A percentile compares a stretch with the other conserved stretches of the same genome.
Conservation (phyloP, 2,113 vertebrate genomes). For the Coreoperca whiteheadi region DNA sequence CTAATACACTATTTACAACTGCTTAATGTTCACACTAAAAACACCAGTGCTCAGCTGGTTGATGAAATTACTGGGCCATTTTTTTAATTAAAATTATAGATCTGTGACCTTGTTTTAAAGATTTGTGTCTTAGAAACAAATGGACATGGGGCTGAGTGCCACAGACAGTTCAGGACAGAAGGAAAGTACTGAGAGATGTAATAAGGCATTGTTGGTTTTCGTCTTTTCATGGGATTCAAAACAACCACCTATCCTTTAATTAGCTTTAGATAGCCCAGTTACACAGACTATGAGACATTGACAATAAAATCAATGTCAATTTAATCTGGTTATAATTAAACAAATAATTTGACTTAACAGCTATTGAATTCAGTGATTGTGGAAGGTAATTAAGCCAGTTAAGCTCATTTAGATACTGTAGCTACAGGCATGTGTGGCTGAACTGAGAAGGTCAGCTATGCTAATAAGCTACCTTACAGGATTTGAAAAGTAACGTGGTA, state of each 20-base stretch:
- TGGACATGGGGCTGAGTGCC: neutral
- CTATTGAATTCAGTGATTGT: neutral
- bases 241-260: neutral
- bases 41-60: neutral
- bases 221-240: neutral
- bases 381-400: neutral
- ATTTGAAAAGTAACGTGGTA: neutral
- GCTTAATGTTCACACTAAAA: neutral
- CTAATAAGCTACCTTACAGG: constrained; percentile 31
- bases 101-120: neutral
- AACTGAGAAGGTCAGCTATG: constrained; percentile 26
- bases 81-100: neutral
- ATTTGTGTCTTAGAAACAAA: neutral
- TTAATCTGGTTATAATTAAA: neutral
- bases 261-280: neutral
- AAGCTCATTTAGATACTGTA: neutral
- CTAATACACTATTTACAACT: neutral
- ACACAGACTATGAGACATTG: neutral
- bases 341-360: neutral
- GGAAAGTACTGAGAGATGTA: neutral
- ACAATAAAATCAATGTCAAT: neutral
- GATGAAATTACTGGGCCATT: neutral
- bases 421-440: neutral
- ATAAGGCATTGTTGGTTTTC: neutral
- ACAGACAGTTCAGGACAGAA: neutral